Conservation (phyloP, 2,888 invertebrate species). For the Argyra leucocephala region DNA sequence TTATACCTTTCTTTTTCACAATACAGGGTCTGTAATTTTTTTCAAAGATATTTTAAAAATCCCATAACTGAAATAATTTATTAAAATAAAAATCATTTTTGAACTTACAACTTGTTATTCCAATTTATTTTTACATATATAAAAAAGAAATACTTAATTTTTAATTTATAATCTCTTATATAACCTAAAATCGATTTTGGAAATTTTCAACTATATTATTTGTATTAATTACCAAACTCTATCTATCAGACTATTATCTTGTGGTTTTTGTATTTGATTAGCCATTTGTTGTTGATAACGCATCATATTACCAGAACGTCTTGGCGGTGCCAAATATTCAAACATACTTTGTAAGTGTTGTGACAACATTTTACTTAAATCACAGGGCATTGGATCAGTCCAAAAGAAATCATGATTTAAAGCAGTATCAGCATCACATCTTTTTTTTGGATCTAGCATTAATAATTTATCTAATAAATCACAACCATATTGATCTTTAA, state of each 20-base stretch:
- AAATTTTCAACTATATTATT: background rate
- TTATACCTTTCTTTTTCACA: too few species aligned
- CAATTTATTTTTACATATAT: too few species aligned
- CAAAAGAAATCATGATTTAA: slow-evolving; percentile 98
- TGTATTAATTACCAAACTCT: slow-evolving; percentile 59
- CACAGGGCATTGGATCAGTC: slow-evolving; percentile 93
- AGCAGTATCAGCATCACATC: slow-evolving; percentile 82
- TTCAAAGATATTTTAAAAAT: too few species aligned
- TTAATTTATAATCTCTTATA: too few species aligned
- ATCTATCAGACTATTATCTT: slow-evolving; percentile 78
- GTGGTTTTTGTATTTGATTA: slow-evolving; percentile 48
- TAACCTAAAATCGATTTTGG: too few species aligned
- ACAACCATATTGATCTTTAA: slow-evolving; percentile 84
- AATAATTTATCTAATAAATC: slow-evolving; percentile 86
- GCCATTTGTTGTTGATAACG: slow-evolving; percentile 57
- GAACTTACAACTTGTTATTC: too few species aligned
- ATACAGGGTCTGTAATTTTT: too few species aligned
- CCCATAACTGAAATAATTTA: too few species aligned
- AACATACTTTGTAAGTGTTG: slow-evolving; percentile 90
- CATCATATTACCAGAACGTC: slow-evolving; percentile 58
- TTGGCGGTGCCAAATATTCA: slow-evolving; percentile 74
- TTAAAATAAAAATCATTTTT: too few species aligned
- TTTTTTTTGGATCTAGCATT: slow-evolving; percentile 81
- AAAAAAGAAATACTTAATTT: too few species aligned
- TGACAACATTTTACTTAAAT: slow-evolving; percentile 81